Conservation (phyloP, 2,797 vertebrate genomes). For the Myotis myotis region DNA sequence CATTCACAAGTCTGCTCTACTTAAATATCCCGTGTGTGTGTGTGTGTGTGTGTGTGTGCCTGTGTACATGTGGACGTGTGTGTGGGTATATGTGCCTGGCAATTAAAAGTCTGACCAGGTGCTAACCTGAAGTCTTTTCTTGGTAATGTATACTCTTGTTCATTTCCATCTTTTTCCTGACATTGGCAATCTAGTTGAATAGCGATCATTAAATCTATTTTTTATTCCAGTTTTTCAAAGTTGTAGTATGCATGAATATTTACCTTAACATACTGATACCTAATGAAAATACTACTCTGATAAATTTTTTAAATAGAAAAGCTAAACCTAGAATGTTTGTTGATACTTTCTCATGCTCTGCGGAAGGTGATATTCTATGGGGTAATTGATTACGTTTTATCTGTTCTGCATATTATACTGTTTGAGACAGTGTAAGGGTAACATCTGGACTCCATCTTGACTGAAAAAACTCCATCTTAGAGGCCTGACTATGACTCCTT, state of each 20-base stretch:
- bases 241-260: not conserved
- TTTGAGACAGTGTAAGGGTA: not conserved
- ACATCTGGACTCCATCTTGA: not conserved
- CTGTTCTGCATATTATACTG: not conserved
- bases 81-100: not conserved
- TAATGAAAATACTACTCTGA: not conserved
- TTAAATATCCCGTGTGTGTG: not conserved
- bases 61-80: not conserved
- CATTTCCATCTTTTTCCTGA: constrained; percentile 8
- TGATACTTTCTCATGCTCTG: not conserved
- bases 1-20: not conserved
- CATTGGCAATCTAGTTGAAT: not conserved
- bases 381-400: not conserved
- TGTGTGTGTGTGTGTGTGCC: no score
- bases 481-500: not conserved
- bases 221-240: not conserved
- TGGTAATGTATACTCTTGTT: not conserved
- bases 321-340: not conserved
- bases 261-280: not conserved
- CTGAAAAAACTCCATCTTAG: not conserved
- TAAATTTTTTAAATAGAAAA: not conserved
- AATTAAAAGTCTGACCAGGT: not conserved
- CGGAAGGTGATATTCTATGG: not conserved
- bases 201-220: not conserved
- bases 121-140: not conserved